phyloP scores from a whole-genome alignment of 2,797 vertebrate genomes.

The Fistularia tabacaria region DNA sequence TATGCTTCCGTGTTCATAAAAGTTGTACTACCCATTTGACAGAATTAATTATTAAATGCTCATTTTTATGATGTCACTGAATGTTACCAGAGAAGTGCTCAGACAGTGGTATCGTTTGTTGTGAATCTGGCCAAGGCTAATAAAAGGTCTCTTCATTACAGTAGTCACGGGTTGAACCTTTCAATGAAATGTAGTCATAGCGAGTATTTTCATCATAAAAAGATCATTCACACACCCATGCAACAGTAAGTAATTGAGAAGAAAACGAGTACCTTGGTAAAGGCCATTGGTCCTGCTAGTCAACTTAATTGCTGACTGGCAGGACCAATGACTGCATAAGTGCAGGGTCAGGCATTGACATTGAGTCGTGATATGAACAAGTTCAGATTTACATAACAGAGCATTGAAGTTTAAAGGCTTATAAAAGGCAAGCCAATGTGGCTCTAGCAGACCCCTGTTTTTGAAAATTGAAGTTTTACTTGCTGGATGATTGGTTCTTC shows the following conservation, averaged over 20 bases:
- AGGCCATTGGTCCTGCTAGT: no score
- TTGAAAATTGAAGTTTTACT: no score
- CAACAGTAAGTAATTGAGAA: no score
- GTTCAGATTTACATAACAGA: no score
- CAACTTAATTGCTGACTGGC: slow-evolving; percentile 4
- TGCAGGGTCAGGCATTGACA: slow-evolving; percentile 7
- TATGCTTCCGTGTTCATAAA: slow-evolving; percentile 69
- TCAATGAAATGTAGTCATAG: neutral
- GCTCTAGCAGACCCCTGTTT: no score
- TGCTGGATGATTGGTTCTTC: no score
- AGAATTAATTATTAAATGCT: slow-evolving; percentile 70
- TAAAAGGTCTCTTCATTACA: slow-evolving; percentile 1
- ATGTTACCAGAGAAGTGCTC: slow-evolving; percentile 50
- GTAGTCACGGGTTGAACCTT: neutral
- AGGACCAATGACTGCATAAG: neutral
- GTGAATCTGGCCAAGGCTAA: slow-evolving; percentile 17
- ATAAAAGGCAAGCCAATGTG: no score
- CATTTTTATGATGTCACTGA: slow-evolving; percentile 60
- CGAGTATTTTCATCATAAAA: slow-evolving; percentile 3
- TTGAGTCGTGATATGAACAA: slow-evolving; percentile 4
- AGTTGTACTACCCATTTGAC: slow-evolving; percentile 74
- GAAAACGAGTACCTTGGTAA: slow-evolving; percentile 1
- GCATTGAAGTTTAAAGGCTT: no score
- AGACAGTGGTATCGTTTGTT: slow-evolving; percentile 29
- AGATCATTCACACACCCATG: neutral